Evolutionary conservation across 2,888 invertebrate genomes (phyloP).

Genomic region (Chironomus tentans): DNA sequence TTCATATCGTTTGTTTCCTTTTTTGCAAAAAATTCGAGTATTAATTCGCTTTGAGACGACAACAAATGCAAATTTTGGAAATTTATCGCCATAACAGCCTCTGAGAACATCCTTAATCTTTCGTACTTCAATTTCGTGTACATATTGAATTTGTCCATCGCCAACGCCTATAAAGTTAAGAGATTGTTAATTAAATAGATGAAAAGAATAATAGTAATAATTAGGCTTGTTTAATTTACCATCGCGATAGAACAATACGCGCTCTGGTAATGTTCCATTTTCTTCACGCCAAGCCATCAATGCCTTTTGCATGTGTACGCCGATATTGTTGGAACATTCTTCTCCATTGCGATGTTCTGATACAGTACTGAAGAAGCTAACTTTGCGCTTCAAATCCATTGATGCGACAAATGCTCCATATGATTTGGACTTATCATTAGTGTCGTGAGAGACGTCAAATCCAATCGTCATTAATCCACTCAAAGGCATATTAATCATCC

Average conservation of each 20-base stretch:
- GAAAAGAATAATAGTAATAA: too few species aligned
- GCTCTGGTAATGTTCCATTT: constrained; percentile 49
- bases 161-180: constrained; percentile 66
- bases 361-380: constrained; percentile 51
- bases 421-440: constrained; percentile 47
- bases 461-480: constrained; percentile 63
- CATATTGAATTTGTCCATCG: constrained; percentile 59
- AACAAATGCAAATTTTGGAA: constrained; percentile 58
- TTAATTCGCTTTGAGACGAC: constrained; percentile 87
- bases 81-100: constrained; percentile 46
- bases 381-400: constrained; percentile 44
- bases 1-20: constrained; percentile 30
- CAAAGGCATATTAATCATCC: constrained; percentile 59
- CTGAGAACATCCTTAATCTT: constrained; percentile 46
- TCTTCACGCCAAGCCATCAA: constrained; percentile 34
- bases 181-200: too few species aligned
- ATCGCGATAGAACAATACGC: constrained; percentile 79
- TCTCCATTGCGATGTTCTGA: constrained; percentile 66
- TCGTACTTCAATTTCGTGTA: constrained; percentile 34
- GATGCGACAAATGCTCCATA: constrained; percentile 76
- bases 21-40: constrained; percentile 55
- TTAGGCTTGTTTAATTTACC: too few species aligned
- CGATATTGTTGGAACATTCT: constrained; percentile 65
- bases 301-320: constrained; percentile 48
- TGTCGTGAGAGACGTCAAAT: constrained; percentile 76